Conservation (phyloP, 37 sponge, comb jelly and placozoan genomes). For the Ephydatia muelleri region DNA sequence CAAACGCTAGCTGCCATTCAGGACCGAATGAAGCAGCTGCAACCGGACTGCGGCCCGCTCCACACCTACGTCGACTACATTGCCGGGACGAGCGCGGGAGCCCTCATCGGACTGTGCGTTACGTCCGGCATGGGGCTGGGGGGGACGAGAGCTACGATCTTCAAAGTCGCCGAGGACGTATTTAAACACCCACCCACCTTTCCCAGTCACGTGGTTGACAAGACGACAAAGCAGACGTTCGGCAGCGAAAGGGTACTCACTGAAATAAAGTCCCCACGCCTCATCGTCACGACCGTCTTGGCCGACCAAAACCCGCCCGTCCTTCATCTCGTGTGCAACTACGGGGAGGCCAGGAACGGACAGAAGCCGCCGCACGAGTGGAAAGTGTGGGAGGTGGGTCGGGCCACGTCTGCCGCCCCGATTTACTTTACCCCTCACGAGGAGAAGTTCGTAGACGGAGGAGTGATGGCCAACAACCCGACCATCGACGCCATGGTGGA, state of each 20-base stretch:
- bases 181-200: conserved; percentile 5
- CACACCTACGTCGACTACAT: conserved; percentile 58
- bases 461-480: conserved; percentile 26
- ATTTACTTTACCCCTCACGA: conserved; percentile 13
- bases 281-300: conserved; percentile 61
- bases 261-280: conserved; percentile 23
- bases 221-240: background rate
- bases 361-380: conserved; percentile 48
- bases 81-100: conserved; percentile 76
- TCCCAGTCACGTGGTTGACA: background rate
- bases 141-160: conserved; percentile 9
- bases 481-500: conserved; percentile 16
- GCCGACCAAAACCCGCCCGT: conserved; percentile 57
- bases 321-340: conserved; percentile 68
- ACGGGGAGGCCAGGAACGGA: conserved; percentile 41
- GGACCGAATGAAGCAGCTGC: conserved; percentile 20
- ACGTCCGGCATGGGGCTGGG: background rate
- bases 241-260: conserved; percentile 12
- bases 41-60: conserved; percentile 27
- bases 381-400: conserved; percentile 39
- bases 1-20: conserved; percentile 34
- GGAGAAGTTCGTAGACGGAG: conserved; percentile 35
- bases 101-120: conserved; percentile 26
- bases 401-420: conserved; percentile 32
- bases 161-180: conserved; percentile 21